These are phyloP conservation scores for Odobenus rosmarus DNA, from an alignment of 2,113 vertebrate species.

Conservation along the genomic window DNA sequence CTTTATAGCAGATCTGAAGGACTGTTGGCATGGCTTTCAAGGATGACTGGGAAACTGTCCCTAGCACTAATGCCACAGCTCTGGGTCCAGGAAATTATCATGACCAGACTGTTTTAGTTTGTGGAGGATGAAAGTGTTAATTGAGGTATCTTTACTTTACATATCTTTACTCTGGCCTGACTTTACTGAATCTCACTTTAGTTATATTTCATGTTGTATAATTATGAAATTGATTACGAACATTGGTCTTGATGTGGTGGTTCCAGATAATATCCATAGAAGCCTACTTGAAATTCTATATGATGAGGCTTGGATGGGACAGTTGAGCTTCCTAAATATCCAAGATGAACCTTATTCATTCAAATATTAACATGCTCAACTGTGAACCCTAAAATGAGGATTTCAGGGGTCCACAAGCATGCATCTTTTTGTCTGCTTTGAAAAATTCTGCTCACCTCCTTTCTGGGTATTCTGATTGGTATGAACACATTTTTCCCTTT, in stretches of 20 bases:
- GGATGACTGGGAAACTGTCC: not conserved
- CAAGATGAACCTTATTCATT: not conserved
- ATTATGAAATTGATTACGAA: not conserved
- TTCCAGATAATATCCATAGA: not conserved
- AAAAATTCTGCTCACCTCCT: not conserved
- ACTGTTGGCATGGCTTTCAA: not conserved
- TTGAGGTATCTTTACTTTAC: no score
- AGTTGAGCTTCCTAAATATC: not conserved
- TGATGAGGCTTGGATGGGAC: not conserved
- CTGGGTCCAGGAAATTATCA: not conserved
- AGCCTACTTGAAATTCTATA: not conserved
- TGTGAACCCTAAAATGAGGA: not conserved
- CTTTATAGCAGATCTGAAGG: not conserved
- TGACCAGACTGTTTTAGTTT: not conserved
- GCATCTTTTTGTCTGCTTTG: not conserved
- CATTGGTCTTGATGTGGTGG: not conserved
- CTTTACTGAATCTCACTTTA: not conserved
- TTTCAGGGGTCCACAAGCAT: not conserved
- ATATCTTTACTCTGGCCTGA: not conserved
- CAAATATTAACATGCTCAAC: not conserved
- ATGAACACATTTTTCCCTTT: not conserved
- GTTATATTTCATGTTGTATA: not conserved
- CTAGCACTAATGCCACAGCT: not conserved
- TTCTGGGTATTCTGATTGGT: not conserved
- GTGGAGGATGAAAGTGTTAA: not conserved